Base-by-base conservation (phyloP, 2,113 vertebrate species). In the Cyprinodon variegatus region DNA sequence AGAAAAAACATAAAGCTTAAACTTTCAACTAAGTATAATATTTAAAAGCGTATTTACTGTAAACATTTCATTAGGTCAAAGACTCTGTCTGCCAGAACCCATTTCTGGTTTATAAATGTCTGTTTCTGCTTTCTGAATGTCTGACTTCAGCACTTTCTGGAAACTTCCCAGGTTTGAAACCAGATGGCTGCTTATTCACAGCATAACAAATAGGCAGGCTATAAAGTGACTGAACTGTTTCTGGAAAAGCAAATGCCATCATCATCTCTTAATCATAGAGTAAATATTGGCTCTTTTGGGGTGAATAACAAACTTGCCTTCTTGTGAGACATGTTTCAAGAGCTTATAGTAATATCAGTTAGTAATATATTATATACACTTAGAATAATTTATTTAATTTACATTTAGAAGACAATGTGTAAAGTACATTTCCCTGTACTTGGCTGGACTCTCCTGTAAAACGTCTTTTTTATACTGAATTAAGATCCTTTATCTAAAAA, bases 261-360 rank as follows among this genome's bases (percentile, higher is more conserved):
- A 70, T 82, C 17, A 61, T 45, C 72, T 62, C 48, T 76, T 68
- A 84, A 81, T 78, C 70, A 20, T 61, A 65, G 69, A 46, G 46
- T 75, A 80, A 87, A 91, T 78, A 83, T 92, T 85, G 70, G 74
- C 60, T 22, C 4, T 66, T 43, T 38, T 78, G 17, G 66, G 41
- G 46, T 74, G 43, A 40, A 63, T 50, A 75, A 57, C 70, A 63
- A 68, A 57, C 53, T 50, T 14, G 11, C 66, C 11, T 14, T 46
- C n/a, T 61, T 69, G 36, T 37, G 46, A 68, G 63, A 60, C 38
- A 45, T 66, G 67, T 83, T 79, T 75, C 37, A 12, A 72, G 7
- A 37, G 48, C 37, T n/a, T 4, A 20, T 61, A 20, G 22, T 37
- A n/a, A 59, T 46, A 29, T 11, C 29, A 29, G 29, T 29, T 29